Conservation (phyloP, 2,113 vertebrate species). For the Glaucidium brasilianum region DNA sequence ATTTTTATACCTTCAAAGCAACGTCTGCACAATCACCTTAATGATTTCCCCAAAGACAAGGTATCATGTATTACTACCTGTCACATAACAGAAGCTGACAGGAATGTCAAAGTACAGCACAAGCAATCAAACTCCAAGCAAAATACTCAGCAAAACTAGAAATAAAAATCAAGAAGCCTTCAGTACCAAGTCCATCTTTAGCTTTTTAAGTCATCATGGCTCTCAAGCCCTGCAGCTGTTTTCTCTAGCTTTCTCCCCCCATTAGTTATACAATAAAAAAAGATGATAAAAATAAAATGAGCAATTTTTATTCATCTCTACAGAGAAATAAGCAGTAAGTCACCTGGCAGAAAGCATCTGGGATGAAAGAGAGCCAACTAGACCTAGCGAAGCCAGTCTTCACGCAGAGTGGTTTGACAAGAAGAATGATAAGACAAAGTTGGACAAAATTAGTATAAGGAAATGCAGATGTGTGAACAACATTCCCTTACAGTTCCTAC, state of each 20-base stretch:
- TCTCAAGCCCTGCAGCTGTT: background rate
- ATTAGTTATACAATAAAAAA: background rate
- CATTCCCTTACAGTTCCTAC: background rate
- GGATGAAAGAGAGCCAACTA: background rate
- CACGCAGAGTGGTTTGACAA: background rate
- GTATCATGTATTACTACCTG: background rate
- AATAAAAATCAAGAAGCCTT: background rate
- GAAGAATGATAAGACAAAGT: background rate
- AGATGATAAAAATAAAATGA: background rate
- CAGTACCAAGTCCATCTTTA: background rate
- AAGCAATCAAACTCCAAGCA: background rate
- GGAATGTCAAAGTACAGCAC: background rate
- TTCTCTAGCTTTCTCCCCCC: background rate
- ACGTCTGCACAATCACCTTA: background rate
- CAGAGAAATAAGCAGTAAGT: background rate
- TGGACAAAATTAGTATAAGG: background rate
- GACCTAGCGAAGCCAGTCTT: background rate
- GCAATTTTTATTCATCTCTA: background rate
- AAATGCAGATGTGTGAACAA: background rate
- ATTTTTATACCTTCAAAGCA: background rate
- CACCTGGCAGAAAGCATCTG: background rate
- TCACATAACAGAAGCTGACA: fast-evolving
- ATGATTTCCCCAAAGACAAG: background rate
- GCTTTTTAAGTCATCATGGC: background rate
- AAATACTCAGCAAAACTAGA: background rate